Conservation (phyloP, 2,888 invertebrate genomes). For the Yponomeuta malinellus region DNA sequence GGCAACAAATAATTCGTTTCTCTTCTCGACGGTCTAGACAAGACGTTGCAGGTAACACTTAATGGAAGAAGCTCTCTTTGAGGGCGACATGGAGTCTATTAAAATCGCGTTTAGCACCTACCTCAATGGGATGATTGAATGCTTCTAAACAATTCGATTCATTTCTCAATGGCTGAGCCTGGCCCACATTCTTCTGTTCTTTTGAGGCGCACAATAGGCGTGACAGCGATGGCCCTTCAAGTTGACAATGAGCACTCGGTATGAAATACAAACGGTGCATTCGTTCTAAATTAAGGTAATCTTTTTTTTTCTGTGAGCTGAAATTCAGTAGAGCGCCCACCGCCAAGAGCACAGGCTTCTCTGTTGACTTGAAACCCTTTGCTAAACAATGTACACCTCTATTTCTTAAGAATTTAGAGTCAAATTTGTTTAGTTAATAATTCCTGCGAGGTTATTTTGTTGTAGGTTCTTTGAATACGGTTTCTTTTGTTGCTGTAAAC, state of each 20-base stretch:
- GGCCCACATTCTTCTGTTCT: constrained; percentile 66
- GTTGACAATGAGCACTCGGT: constrained; percentile 40
- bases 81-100: constrained; percentile 72
- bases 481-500: constrained; percentile 45
- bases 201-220: constrained; percentile 53
- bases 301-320: constrained; percentile 42
- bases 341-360: constrained; percentile 51
- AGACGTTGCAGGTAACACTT: constrained; percentile 44
- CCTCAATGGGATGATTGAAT: constrained; percentile 71
- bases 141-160: constrained; percentile 66
- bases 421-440: background rate
- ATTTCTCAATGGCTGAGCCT: constrained; percentile 60
- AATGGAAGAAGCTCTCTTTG: constrained; percentile 55
- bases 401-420: background rate
- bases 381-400: constrained; percentile 22
- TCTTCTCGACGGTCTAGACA: background rate
- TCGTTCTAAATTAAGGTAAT: constrained; percentile 65
- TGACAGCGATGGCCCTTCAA: constrained; percentile 56
- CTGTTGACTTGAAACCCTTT: constrained; percentile 20
- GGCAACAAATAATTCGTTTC: constrained; percentile 13
- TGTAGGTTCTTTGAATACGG: constrained; percentile 58
- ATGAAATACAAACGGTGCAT: constrained; percentile 44
- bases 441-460: constrained; percentile 18
- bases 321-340: constrained; percentile 51
- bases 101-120: constrained; percentile 70